Conservation (phyloP, 2,113 vertebrate species). For the Galbula dea region DNA sequence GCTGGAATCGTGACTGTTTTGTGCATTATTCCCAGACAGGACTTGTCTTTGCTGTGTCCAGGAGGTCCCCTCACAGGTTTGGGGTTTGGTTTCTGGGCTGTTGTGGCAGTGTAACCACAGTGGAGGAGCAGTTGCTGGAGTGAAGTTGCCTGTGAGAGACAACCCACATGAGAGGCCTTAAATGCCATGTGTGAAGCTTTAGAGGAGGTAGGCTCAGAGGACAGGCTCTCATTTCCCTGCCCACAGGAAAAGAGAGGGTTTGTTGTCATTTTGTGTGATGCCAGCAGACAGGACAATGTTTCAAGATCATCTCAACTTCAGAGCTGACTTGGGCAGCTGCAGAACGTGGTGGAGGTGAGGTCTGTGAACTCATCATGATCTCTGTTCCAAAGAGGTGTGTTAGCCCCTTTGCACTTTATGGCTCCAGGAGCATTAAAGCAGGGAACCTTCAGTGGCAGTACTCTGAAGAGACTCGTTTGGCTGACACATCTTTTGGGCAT, state of each 20-base stretch:
- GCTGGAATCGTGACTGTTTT: neutral
- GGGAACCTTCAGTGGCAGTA: neutral
- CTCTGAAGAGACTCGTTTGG: neutral
- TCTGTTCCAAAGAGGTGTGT: rapidly evolving
- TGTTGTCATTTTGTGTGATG: neutral
- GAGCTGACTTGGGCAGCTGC: rapidly evolving
- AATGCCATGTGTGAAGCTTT: rapidly evolving
- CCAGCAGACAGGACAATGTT: neutral
- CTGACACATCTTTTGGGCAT: rapidly evolving
- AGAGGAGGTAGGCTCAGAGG: neutral
- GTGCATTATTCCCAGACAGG: neutral
- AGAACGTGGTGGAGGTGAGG: rapidly evolving
- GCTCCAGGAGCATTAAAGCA: neutral
- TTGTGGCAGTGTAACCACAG: rapidly evolving
- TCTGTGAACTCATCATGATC: neutral
- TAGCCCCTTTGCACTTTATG: neutral
- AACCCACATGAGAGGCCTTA: neutral
- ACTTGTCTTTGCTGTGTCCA: neutral
- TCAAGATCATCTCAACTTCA: neutral
- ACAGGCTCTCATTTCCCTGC: neutral
- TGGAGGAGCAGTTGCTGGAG: rapidly evolving
- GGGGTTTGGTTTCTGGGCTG: neutral
- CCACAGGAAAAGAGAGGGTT: neutral
- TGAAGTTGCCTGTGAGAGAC: neutral
- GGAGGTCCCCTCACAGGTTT: neutral